phyloP scores from a whole-genome alignment of 2,113 vertebrate species.

The Sarotherodon lohbergeri region DNA sequence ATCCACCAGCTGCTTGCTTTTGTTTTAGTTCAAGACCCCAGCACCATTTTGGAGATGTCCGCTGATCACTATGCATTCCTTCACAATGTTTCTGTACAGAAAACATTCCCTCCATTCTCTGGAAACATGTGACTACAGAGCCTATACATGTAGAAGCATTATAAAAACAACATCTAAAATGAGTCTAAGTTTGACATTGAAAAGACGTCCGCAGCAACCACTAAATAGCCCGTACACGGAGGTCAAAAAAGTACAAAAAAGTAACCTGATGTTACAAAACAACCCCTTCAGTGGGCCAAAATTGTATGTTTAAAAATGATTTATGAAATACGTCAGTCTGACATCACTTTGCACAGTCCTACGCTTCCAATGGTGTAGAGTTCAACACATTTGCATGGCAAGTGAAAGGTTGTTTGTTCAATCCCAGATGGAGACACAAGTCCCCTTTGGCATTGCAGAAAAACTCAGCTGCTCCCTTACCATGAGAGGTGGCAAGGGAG shows the following conservation, averaged over 20 bases:
- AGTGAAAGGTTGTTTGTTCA: neutral
- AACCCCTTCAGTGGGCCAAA: neutral
- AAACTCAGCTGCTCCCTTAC: neutral
- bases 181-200: neutral
- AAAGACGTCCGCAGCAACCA: rapidly evolving
- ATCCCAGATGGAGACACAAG: neutral
- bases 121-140: neutral
- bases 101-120: neutral
- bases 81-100: neutral
- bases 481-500: neutral
- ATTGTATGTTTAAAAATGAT: neutral
- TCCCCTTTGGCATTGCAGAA: neutral
- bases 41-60: rapidly evolving
- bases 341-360: neutral
- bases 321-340: neutral
- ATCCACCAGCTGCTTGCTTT: neutral
- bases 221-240: rapidly evolving
- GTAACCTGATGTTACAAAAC: rapidly evolving
- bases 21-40: neutral
- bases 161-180: neutral
- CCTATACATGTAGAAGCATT: neutral
- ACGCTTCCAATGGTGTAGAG: neutral
- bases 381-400: neutral
- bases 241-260: neutral
- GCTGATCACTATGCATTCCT: neutral